Percentiles rank a stretch among this genome's conserved stretches.
Evolutionary conservation across 1,140 invertebrate species (phyloP).

Genomic region (Saxidomus purpurata): DNA sequence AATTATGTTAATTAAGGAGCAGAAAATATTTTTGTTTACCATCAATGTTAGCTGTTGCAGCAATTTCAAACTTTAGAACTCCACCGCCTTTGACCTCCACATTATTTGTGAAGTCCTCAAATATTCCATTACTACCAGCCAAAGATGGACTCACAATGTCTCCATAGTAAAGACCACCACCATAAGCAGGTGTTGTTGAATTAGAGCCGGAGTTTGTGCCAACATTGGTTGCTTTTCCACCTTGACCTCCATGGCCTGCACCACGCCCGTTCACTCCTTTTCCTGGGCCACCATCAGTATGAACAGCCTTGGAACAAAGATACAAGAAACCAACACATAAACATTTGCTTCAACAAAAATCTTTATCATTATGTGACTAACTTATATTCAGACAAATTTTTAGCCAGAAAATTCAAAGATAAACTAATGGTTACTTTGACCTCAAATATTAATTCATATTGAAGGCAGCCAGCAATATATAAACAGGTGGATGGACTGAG

Average conservation of each 20-base stretch:
- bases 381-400: too few species aligned
- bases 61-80: slow-evolving; percentile 71
- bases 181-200: neutral
- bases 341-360: too few species aligned
- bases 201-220: neutral
- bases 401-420: too few species aligned
- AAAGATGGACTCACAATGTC: slow-evolving; percentile 63
- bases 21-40: too few species aligned
- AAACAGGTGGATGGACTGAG: too few species aligned
- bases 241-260: slow-evolving; percentile 79
- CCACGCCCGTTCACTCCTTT: slow-evolving; percentile 70
- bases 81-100: slow-evolving; percentile 72
- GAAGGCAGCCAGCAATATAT: too few species aligned
- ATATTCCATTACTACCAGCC: slow-evolving; percentile 72
- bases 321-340: too few species aligned
- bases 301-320: slow-evolving; percentile 57
- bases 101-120: slow-evolving; percentile 15
- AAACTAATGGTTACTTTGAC: too few species aligned
- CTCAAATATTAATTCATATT: too few species aligned
- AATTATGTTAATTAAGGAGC: too few species aligned
- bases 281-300: slow-evolving; percentile 60
- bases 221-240: slow-evolving; percentile 64
- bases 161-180: slow-evolving; percentile 75
- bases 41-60: slow-evolving; percentile 68
- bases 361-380: too few species aligned